Conservation (phyloP, 2,888 invertebrate genomes). For the Lycocerus yunnanus region DNA sequence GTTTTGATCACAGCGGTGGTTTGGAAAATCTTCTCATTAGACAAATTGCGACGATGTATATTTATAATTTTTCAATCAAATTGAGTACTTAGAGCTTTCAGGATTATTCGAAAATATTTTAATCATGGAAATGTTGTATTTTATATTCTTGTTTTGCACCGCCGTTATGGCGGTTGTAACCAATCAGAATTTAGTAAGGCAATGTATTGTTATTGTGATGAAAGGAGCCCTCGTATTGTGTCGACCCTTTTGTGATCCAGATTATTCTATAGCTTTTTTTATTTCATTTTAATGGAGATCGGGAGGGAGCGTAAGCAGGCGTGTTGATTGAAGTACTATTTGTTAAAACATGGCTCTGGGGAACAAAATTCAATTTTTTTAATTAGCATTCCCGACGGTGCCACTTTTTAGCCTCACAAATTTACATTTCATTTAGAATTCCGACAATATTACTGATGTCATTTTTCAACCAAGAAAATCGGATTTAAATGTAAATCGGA, state of each 20-base stretch:
- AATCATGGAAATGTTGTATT: conserved; percentile 30
- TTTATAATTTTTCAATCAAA: background rate
- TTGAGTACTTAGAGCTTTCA: background rate
- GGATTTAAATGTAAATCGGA: background rate
- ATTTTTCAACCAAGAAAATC: conserved; percentile 13
- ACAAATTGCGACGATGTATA: background rate
- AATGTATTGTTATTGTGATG: conserved; percentile 48
- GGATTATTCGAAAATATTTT: background rate
- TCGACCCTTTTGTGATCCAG: conserved; percentile 45
- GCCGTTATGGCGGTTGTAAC: conserved; percentile 44
- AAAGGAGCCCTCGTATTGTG: conserved; percentile 46
- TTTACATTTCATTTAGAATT: conserved; percentile 28
- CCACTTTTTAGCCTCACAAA: conserved; percentile 27
- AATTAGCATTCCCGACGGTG: conserved; percentile 36
- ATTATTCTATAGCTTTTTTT: conserved; percentile 48
- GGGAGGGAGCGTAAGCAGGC: conserved; percentile 36
- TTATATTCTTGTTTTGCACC: conserved; percentile 44
- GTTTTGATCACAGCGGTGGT: background rate
- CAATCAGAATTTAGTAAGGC: conserved; percentile 45
- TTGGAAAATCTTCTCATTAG: background rate
- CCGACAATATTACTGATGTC: conserved; percentile 17
- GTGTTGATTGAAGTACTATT: conserved; percentile 40
- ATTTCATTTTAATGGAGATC: conserved; percentile 47
- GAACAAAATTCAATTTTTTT: conserved; percentile 37
- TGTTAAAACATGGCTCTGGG: conserved; percentile 38